Percentiles rank a stretch among this genome's conserved stretches.
phyloP scores from a whole-genome alignment of 2,888 invertebrate genomes.

The Napeogenes sylphis region DNA sequence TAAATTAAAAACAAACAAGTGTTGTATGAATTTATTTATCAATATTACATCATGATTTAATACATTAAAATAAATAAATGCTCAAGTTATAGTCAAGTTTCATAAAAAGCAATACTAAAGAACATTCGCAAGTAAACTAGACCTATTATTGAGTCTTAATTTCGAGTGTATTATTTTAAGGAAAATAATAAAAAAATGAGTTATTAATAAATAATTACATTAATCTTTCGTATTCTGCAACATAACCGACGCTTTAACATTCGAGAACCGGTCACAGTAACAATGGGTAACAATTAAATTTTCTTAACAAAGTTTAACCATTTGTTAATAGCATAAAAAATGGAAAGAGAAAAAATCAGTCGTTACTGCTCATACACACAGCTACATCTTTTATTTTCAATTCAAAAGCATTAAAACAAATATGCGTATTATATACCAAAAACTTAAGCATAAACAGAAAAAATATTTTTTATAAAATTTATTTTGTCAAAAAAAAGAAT shows the following conservation, averaged over 20 bases:
- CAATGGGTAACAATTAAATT: constrained; percentile 15
- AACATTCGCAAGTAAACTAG: constrained; percentile 37
- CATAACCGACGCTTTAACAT: constrained; percentile 4
- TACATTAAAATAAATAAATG: constrained; percentile 74
- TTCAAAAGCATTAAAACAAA: constrained; percentile 4
- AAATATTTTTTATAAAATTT: too few relatives aligned
- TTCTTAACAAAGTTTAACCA: neutral
- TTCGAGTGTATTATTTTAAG: neutral
- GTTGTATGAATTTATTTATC: constrained; percentile 69
- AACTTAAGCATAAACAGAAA: too few relatives aligned
- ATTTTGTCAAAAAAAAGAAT: too few relatives aligned
- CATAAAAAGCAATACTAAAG: constrained; percentile 51
- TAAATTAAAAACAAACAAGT: constrained; percentile 20
- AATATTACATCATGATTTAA: constrained; percentile 70
- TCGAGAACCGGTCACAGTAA: constrained; percentile 14
- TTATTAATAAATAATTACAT: neutral
- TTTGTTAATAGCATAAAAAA: neutral
- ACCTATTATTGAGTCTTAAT: neutral
- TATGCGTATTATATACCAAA: neutral
- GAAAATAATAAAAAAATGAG: neutral
- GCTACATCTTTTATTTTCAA: neutral
- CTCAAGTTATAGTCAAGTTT: constrained; percentile 54
- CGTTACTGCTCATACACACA: constrained; percentile 1
- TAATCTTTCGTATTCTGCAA: neutral
- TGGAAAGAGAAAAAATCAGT: constrained; percentile 1